A percentile compares a stretch with the other conserved stretches of the same genome.
These are phyloP conservation scores for Hipparchia semele DNA, from an alignment of 2,888 invertebrate genomes.

Conservation along the genomic window DNA sequence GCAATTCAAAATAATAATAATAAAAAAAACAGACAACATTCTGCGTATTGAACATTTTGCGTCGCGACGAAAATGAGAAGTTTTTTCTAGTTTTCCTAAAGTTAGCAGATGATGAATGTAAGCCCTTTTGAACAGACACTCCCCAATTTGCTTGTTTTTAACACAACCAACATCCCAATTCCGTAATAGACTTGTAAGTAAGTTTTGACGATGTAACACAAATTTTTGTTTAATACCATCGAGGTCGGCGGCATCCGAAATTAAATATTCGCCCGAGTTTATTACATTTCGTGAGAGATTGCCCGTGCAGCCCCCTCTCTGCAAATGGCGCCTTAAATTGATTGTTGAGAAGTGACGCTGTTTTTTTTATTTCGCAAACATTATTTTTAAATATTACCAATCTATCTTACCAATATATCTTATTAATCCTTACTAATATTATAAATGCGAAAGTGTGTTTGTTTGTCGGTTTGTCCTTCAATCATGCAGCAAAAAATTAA, in stretches of 20 bases:
- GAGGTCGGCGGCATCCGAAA: slow-evolving; percentile 53
- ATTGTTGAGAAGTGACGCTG: slow-evolving; percentile 47
- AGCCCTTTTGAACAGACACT: too few species aligned
- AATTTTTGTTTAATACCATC: slow-evolving; percentile 12
- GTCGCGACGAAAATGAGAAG: too few species aligned
- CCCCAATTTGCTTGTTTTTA: too few species aligned
- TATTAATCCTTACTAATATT: too few species aligned
- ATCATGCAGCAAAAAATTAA: too few species aligned
- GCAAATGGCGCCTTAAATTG: slow-evolving; percentile 63
- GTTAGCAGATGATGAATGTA: too few species aligned
- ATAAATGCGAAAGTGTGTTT: too few species aligned
- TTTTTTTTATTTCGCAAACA: background rate
- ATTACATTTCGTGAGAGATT: slow-evolving; percentile 81
- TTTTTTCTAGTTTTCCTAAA: too few species aligned
- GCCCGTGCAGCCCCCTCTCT: slow-evolving; percentile 56
- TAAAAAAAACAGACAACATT: too few species aligned
- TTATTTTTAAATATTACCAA: background rate
- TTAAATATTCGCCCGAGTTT: slow-evolving; percentile 72
- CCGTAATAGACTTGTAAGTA: slow-evolving; percentile 6
- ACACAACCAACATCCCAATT: background rate
- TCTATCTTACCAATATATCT: background rate
- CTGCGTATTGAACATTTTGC: too few species aligned
- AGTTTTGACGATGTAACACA: slow-evolving; percentile 16
- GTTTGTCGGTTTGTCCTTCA: too few species aligned
- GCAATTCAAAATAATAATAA: too few species aligned